phyloP scores from a whole-genome alignment of 1,140 invertebrate species.

The Brachionus calyciflorus region DNA sequence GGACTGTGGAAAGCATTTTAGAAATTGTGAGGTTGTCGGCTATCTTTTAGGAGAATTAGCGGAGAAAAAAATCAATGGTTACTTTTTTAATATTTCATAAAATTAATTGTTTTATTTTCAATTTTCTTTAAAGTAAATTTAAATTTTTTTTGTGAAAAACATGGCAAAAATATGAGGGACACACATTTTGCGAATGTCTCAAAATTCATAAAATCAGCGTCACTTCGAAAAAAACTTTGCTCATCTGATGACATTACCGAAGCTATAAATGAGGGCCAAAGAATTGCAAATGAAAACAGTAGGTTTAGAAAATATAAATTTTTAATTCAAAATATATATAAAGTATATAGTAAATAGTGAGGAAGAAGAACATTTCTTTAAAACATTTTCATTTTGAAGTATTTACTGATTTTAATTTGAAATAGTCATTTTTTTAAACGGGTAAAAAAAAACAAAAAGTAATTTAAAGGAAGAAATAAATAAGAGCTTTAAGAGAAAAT shows the following conservation, averaged over 20 bases:
- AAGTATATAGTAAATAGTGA: too few relatives aligned
- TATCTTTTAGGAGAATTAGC: constrained; percentile 16
- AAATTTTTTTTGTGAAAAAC: constrained; percentile 34
- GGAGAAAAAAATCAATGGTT: constrained; percentile 22
- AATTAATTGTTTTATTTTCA: not conserved
- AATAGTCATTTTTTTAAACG: too few relatives aligned
- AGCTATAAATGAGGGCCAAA: constrained; percentile 15
- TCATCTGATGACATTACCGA: constrained; percentile 11
- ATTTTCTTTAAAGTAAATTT: constrained; percentile 11
- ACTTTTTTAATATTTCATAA: not conserved
- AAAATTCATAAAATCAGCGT: not conserved
- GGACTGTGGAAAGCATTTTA: constrained; percentile 34
- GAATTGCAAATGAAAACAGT: constrained; percentile 20
- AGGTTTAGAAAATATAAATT: too few relatives aligned
- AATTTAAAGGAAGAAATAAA: too few relatives aligned
- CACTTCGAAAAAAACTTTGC: not conserved
- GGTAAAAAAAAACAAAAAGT: too few relatives aligned
- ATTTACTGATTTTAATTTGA: too few relatives aligned
- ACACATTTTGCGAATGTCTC: constrained; percentile 6
- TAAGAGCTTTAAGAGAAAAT: too few relatives aligned
- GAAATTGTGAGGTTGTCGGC: constrained; percentile 24
- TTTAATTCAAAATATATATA: too few relatives aligned
- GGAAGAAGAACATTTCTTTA: too few relatives aligned
- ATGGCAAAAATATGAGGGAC: constrained; percentile 27
- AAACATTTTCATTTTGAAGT: too few relatives aligned